Base-by-base conservation (phyloP, 1,140 invertebrate genomes). In the Leptinotarsa undecemlineata region DNA sequence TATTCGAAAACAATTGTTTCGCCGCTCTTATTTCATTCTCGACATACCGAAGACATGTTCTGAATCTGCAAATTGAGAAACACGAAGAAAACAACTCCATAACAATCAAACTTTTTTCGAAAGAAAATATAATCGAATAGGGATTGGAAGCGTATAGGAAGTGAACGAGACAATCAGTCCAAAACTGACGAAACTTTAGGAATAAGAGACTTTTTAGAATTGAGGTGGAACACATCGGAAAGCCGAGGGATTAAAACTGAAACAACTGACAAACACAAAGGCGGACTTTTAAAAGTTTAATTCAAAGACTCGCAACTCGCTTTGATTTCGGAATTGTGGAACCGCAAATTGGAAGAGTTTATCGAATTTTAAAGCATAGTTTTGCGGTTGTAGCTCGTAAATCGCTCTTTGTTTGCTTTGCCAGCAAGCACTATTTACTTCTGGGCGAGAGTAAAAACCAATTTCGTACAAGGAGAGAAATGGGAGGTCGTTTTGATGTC, bases 191-290 rank as follows among this genome's bases (percentile, higher is more conserved):
- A 19, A 57, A 57, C 51, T 57, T 17, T 57, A 67, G 19, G 64
- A 21, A 67, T 67, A 67, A 67, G 21, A 57, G 51, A 57, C 51
- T 57, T 57, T 76, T 71, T 67, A 13, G 60, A 68, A 76, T 63
- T 73, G 51, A 68, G 64, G 51, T 72, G 68, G 67, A 76, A 76
- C 70, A 76, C 74, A 76, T 72, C 47, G 61, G 13, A 61, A 76
- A 76, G n/a, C 73, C 70, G 72, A n/a, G 14, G 66, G 74, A 72
- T 72, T 72, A 75, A 64, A 67, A 62, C 60, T 64, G 74, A 73
- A 75, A 72, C 71, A 68, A 76, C 67, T 51, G 71, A 76, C 75
- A 76, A 76, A 76, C 66, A 74, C 72, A 76, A 71, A 74, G 72
- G 5, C 48, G 64, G 17, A 69, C 68, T 76, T 76, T 73, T 68